Percentiles rank a stretch among this genome's conserved stretches.
These are phyloP conservation scores for Taphrorychus bicolor DNA, from an alignment of 2,888 invertebrate genomes.

Conservation along the genomic window DNA sequence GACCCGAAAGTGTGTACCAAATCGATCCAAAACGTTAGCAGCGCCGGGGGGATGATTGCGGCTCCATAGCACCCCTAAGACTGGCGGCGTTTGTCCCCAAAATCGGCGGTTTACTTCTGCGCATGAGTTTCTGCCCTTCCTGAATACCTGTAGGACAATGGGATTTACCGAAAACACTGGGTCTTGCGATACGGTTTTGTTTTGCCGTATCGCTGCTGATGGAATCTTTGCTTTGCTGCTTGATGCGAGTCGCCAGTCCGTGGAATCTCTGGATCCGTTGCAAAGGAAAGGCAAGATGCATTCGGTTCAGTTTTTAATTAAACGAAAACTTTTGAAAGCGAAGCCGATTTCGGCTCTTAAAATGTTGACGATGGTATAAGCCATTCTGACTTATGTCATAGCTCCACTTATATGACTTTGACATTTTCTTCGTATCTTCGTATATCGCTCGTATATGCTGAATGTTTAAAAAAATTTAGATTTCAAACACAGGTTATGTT, in stretches of 20 bases:
- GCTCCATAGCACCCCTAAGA: constrained; percentile 38
- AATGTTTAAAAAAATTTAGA: no score
- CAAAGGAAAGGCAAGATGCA: not conserved
- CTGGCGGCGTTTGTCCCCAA: constrained; percentile 39
- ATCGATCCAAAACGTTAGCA: constrained; percentile 28
- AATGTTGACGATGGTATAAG: no score
- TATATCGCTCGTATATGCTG: no score
- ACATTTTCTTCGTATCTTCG: no score
- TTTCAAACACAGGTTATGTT: no score
- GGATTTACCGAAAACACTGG: constrained; percentile 40
- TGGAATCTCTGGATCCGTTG: not conserved
- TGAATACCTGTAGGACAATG: constrained; percentile 43
- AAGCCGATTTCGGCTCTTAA: no score
- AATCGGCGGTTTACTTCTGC: constrained; percentile 30
- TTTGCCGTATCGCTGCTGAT: constrained; percentile 8
- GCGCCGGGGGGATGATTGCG: constrained; percentile 29
- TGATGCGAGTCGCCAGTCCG: not conserved
- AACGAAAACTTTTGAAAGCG: no score
- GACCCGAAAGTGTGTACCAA: constrained; percentile 21
- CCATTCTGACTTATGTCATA: no score
- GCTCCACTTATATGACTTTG: no score
- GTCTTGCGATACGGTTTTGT: constrained; percentile 32
- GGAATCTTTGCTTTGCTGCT: not conserved
- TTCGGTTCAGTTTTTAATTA: not conserved
- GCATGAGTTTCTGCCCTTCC: constrained; percentile 36